phyloP scores from a whole-genome alignment of 2,113 vertebrate species.

The Myrmecobius fasciatus region DNA sequence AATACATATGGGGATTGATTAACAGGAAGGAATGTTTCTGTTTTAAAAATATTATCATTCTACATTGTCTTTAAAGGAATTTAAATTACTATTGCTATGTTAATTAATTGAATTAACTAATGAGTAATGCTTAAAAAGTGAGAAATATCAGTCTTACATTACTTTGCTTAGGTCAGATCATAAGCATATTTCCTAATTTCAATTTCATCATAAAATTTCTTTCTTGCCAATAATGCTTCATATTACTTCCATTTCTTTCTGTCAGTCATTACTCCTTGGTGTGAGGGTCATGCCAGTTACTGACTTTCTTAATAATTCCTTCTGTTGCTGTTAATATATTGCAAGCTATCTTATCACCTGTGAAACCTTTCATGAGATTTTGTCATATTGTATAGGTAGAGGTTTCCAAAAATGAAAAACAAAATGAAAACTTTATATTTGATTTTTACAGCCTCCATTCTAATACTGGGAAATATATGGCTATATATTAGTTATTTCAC shows the following conservation, averaged over 20 bases:
- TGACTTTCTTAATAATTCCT: neutral
- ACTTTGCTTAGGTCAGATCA: neutral
- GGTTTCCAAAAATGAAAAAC: neutral
- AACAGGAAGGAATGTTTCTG: neutral
- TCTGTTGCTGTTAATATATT: neutral
- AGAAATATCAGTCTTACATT: neutral
- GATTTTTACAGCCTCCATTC: neutral
- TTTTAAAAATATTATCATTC: neutral
- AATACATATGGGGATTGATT: neutral
- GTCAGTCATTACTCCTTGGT: neutral
- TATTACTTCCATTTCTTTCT: neutral
- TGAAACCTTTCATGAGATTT: neutral
- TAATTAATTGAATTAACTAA: neutral
- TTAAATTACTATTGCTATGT: neutral
- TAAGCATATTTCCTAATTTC: neutral
- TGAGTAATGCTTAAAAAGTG: neutral
- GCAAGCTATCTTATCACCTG: neutral
- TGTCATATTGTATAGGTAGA: neutral
- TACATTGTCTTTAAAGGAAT: neutral
- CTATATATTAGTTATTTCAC: neutral
- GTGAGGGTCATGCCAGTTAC: neutral
- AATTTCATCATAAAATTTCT: neutral
- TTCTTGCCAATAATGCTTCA: neutral
- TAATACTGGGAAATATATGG: neutral
- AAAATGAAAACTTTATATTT: neutral